Conservation (phyloP, 2,888 invertebrate species). For the Drosophila rellima region DNA sequence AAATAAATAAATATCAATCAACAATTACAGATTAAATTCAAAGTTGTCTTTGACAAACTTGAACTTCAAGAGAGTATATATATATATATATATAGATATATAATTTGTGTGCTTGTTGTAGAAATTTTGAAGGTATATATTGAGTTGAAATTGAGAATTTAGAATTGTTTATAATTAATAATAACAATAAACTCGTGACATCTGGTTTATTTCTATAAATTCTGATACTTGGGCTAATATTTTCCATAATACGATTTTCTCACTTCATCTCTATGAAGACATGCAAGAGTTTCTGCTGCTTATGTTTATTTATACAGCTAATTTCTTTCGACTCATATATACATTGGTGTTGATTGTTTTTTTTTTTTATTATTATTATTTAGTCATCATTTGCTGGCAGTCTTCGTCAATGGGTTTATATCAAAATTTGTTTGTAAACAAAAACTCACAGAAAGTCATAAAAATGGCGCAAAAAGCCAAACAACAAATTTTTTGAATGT, state of each 20-base stretch:
- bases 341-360: constrained; percentile 12
- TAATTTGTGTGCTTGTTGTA: too few species aligned
- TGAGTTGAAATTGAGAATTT: too few species aligned
- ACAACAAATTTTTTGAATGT: constrained; percentile 67
- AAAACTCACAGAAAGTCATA: constrained; percentile 64
- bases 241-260: background rate
- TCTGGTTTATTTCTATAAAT: constrained; percentile 4
- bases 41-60: background rate
- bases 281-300: constrained; percentile 5
- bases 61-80: background rate
- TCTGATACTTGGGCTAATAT: constrained; percentile 2
- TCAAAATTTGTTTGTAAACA: constrained; percentile 70
- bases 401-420: constrained; percentile 61
- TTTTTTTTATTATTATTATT: constrained; percentile 32
- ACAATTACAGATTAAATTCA: background rate
- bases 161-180: too few species aligned
- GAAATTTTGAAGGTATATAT: too few species aligned
- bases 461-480: constrained; percentile 57
- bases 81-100: too few species aligned
- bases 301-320: constrained; percentile 46
- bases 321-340: constrained; percentile 19
- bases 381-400: constrained; percentile 46
- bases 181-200: constrained; percentile 1
- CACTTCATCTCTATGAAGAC: background rate
- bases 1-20: background rate